Base-by-base conservation (phyloP, 2,888 invertebrate genomes). In the Aporophyla lueneburgensis region DNA sequence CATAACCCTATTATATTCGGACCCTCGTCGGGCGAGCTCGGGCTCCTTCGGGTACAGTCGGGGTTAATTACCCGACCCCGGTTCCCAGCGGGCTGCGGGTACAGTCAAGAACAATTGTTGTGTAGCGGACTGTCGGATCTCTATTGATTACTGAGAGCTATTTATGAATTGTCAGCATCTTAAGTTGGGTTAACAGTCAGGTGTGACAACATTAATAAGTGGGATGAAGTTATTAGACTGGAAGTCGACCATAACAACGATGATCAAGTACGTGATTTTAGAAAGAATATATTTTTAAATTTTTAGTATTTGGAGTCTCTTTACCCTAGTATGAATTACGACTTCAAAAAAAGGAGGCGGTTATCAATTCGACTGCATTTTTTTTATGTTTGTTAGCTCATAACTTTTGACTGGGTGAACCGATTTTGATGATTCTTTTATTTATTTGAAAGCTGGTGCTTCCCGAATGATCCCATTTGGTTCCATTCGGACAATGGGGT, bases 61-160 rank as follows among this genome's bases (percentile, higher is more conserved):
- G 92, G 93, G 93, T 93, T 93, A 93, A 93, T 93, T 92, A 93
- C 91, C 79, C 86, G 85, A 80, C 85, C 86, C 83, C 66, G 46
- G 67, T 68, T 76, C 85, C 81, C 87, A 70, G 79, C 69, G 70
- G 85, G 63, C 78, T 71, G 58, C 62, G 61, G 54, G 63, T 81
- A 71, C 81, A 58, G 33, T 70, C 71, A 68, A 72, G 71, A 78
- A 76, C 74, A 76, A 78, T 79, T 62, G 74, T 74, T 63, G 59
- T 76, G 80, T 80, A 61, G 78, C 33, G 33, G 61, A 73, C 62
- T 51, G 76, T 76, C 56, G 58, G 49, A 58, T 73, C 62, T 75
- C 67, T 74, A 76, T 81, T 76, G 74, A 85, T 85, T 76, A 43
- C 3, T 51, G 33, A 68, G 71, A 53, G 51, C 4, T 66, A 33